phyloP scores from a whole-genome alignment of 2,113 vertebrate genomes.

The Pachycephala philippinensis region DNA sequence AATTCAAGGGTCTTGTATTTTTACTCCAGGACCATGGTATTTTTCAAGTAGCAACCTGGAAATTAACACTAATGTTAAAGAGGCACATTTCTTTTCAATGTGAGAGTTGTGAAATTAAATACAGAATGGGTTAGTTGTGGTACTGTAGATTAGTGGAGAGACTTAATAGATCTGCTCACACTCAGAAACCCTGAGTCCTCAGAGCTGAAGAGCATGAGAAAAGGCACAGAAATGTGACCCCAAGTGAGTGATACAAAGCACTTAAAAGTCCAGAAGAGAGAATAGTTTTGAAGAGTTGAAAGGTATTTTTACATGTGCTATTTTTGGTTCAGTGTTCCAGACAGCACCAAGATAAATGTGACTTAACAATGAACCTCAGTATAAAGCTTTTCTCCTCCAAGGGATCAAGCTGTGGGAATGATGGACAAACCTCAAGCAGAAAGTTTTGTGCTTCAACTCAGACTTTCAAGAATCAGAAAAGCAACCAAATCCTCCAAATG shows the following conservation, averaged over 20 bases:
- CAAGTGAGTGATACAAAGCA: background rate
- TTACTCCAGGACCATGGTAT: background rate
- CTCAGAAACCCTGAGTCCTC: background rate
- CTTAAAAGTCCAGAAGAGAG: background rate
- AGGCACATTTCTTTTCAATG: background rate
- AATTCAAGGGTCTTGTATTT: background rate
- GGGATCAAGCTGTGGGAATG: background rate
- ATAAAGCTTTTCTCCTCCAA: background rate
- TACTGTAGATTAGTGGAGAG: background rate
- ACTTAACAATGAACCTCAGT: background rate
- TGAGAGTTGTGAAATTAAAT: background rate
- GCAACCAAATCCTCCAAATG: background rate
- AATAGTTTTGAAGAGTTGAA: background rate
- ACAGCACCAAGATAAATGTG: background rate
- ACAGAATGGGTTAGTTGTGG: fast-evolving
- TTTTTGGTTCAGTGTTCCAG: background rate
- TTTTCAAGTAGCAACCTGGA: background rate
- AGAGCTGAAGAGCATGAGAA: background rate
- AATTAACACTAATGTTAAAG: background rate
- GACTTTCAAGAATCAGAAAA: background rate
- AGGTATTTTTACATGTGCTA: background rate
- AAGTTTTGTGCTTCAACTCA: background rate
- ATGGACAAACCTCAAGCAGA: background rate
- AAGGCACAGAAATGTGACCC: background rate
- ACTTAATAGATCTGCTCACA: background rate